Conservation (phyloP, 1,140 invertebrate genomes). For the Camponotus vicinus region DNA sequence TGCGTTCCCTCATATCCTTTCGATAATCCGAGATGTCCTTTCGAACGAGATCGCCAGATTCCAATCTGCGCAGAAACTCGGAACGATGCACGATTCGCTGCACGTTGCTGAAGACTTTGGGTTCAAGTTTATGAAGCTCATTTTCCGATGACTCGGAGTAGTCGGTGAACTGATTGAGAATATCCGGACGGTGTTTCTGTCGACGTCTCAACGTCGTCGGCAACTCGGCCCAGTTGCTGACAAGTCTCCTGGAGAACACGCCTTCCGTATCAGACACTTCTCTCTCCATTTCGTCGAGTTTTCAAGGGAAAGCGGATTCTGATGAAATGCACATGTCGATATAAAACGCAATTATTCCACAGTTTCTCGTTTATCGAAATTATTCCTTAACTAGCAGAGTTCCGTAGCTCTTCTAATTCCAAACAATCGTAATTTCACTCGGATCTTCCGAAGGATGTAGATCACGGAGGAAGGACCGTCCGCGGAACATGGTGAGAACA, state of each 20-base stretch:
- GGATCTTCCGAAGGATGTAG: constrained; percentile 66
- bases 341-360: neutral
- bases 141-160: constrained; percentile 81
- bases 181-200: constrained; percentile 84
- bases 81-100: constrained; percentile 80
- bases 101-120: constrained; percentile 64
- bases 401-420: neutral
- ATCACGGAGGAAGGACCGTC: constrained; percentile 73
- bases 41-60: constrained; percentile 60
- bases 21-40: constrained; percentile 54
- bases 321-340: constrained; percentile 34
- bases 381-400: neutral
- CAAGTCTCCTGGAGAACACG: constrained; percentile 81
- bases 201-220: constrained; percentile 83
- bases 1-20: constrained; percentile 61
- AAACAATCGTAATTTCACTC: constrained; percentile 63
- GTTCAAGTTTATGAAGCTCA: constrained; percentile 76
- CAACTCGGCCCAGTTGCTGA: constrained; percentile 84
- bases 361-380: too few species aligned
- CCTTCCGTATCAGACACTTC: constrained; percentile 84
- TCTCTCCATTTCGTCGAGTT: constrained; percentile 77
- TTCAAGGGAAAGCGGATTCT: neutral
- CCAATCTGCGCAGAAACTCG: constrained; percentile 81
- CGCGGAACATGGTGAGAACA: constrained; percentile 79
- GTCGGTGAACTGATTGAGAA: constrained; percentile 84